A percentile compares a stretch with the other conserved stretches of the same genome.
phyloP scores from a whole-genome alignment of 2,113 vertebrate genomes.

The Catagonus wagneri region DNA sequence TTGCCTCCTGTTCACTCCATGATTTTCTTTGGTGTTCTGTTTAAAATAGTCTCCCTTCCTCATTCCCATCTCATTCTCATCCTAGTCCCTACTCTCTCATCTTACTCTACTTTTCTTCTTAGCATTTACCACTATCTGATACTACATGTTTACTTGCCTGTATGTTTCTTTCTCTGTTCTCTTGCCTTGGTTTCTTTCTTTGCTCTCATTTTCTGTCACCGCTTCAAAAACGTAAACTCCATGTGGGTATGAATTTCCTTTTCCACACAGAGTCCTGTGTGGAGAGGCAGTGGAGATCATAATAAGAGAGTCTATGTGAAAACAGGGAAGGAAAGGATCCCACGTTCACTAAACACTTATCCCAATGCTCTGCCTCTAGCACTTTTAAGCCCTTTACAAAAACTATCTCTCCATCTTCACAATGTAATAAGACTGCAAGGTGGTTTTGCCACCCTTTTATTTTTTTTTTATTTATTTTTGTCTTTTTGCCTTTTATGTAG shows the following conservation, averaged over 20 bases:
- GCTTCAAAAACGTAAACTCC: background rate
- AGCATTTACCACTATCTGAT: background rate
- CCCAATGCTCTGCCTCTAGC: background rate
- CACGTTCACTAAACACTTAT: background rate
- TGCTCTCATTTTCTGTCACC: background rate
- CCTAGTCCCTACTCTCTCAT: background rate
- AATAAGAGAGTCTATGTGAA: background rate
- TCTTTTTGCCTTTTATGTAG: no score
- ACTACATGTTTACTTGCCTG: background rate
- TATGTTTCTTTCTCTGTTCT: background rate
- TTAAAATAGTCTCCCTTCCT: background rate
- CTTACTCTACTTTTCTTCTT: background rate
- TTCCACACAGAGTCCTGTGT: background rate
- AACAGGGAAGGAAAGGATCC: no score
- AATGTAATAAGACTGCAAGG: no score
- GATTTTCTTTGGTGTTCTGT: background rate
- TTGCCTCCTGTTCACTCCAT: background rate
- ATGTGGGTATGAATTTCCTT: background rate
- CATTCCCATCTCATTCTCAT: background rate
- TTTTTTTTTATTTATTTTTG: no score
- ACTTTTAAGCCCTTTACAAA: background rate
- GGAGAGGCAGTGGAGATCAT: background rate
- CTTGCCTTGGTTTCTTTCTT: background rate
- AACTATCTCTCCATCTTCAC: background rate
- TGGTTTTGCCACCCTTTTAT: background rate